Conservation (phyloP, 2,113 vertebrate species). For the Pelobates fuscus region DNA sequence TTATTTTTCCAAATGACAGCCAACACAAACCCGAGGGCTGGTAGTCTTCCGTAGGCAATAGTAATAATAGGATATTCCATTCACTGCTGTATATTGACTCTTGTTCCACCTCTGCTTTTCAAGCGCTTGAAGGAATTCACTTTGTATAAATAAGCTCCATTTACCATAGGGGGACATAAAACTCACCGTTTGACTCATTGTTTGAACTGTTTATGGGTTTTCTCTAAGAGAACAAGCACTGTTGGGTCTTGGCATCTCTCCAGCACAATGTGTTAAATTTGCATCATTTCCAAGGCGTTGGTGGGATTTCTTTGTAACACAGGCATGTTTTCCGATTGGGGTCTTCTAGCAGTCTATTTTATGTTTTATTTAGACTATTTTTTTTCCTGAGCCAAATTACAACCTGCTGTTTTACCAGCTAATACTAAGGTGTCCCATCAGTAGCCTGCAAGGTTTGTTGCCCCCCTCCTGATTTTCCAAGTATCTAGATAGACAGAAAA, state of each 20-base stretch:
- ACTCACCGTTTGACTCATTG: slow-evolving; percentile 70
- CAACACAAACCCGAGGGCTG: slow-evolving; percentile 64
- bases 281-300: slow-evolving; percentile 74
- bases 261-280: slow-evolving; percentile 71
- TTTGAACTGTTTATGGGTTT: slow-evolving; percentile 78
- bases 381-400: slow-evolving; percentile 69
- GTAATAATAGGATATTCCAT: slow-evolving; percentile 75
- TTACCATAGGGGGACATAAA: slow-evolving; percentile 73
- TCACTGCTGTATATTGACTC: slow-evolving; percentile 71
- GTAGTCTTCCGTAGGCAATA: slow-evolving; percentile 55
- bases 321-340: slow-evolving; percentile 68
- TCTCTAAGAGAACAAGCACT: slow-evolving; percentile 76
- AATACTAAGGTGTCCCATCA: slow-evolving; percentile 58
- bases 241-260: slow-evolving; percentile 70
- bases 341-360: slow-evolving; percentile 51
- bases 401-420: slow-evolving; percentile 66
- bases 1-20: slow-evolving; percentile 59
- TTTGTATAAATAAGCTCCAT: slow-evolving; percentile 75
- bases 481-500: too few species aligned
- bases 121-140: slow-evolving; percentile 73
- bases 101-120: slow-evolving; percentile 61
- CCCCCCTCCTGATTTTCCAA: too few species aligned
- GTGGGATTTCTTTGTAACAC: slow-evolving; percentile 63
- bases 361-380: slow-evolving; percentile 58
- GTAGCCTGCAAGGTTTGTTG: too few species aligned